Percentiles rank a stretch among this genome's conserved stretches.
These are phyloP conservation scores for Orthonevra nobilis DNA, from an alignment of 2,888 invertebrate species.

Conservation along the genomic window DNA sequence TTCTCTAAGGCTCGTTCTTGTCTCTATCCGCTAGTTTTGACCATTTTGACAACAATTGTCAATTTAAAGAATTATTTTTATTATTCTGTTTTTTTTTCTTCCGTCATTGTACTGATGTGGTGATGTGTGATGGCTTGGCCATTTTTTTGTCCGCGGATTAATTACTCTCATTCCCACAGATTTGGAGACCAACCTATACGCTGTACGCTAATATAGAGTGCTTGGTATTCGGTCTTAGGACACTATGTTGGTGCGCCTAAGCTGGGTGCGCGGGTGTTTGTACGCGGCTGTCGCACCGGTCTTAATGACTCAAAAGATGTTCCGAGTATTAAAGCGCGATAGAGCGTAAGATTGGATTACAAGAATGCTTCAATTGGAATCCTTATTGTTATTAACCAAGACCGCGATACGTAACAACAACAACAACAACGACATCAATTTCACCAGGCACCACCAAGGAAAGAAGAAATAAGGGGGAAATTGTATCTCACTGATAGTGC, in stretches of 20 bases:
- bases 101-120: too few species aligned
- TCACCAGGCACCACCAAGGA: conserved; percentile 3
- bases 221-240: conserved; percentile 17
- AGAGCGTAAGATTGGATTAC: conserved; percentile 46
- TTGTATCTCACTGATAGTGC: conserved; percentile 4
- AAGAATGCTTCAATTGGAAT: conserved; percentile 45
- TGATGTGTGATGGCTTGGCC: conserved; percentile 27
- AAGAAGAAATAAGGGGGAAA: background rate
- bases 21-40: conserved; percentile 21
- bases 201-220: conserved; percentile 3
- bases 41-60: conserved; percentile 59
- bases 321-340: conserved; percentile 36
- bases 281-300: conserved; percentile 3
- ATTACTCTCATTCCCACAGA: conserved; percentile 66
- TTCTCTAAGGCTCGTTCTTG: too few species aligned
- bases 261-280: conserved; percentile 29
- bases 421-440: background rate
- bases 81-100: too few species aligned
- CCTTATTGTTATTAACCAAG: conserved; percentile 34
- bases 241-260: conserved; percentile 40
- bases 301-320: conserved; percentile 36
- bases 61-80: conserved; percentile 64
- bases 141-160: conserved; percentile 53
- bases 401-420: background rate
- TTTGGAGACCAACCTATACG: conserved; percentile 26